These are phyloP conservation scores for Acleris laterana DNA, from an alignment of 2,888 invertebrate genomes.

Conservation along the genomic window DNA sequence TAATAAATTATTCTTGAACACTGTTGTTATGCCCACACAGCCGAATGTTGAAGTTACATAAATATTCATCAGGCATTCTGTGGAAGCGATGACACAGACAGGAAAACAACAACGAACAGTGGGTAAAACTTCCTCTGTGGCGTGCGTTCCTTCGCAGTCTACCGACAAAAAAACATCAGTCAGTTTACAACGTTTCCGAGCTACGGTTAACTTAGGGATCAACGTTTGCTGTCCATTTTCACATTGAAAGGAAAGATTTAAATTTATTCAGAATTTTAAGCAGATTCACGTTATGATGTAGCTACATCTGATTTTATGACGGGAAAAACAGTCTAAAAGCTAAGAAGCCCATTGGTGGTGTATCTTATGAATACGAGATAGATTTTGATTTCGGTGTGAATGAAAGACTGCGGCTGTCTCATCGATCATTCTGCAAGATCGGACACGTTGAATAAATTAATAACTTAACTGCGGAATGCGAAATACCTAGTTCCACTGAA, in stretches of 20 bases:
- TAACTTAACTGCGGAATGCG: constrained; percentile 17
- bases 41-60: constrained; percentile 39
- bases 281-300: constrained; percentile 11
- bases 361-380: constrained; percentile 33
- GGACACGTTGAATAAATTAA: constrained; percentile 29
- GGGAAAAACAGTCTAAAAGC: constrained; percentile 24
- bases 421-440: constrained; percentile 25
- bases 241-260: constrained; percentile 16
- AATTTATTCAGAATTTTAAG: constrained; percentile 5
- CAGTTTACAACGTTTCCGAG: constrained; percentile 34
- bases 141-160: constrained; percentile 44
- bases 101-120: constrained; percentile 59
- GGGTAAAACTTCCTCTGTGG: constrained; percentile 52
- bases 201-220: constrained; percentile 17
- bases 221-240: constrained; percentile 18
- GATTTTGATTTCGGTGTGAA: constrained; percentile 22
- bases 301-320: constrained; percentile 13
- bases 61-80: constrained; percentile 49
- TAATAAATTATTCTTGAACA: constrained; percentile 27
- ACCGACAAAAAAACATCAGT: constrained; percentile 30
- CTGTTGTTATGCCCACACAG: constrained; percentile 40
- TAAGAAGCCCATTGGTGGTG: constrained; percentile 21
- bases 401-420: constrained; percentile 19
- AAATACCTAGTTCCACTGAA: constrained; percentile 9
- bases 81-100: constrained; percentile 49